Percentiles rank a stretch among this genome's conserved stretches.
Conservation (phyloP, 2,797 vertebrate species). For the Carapus acus region DNA sequence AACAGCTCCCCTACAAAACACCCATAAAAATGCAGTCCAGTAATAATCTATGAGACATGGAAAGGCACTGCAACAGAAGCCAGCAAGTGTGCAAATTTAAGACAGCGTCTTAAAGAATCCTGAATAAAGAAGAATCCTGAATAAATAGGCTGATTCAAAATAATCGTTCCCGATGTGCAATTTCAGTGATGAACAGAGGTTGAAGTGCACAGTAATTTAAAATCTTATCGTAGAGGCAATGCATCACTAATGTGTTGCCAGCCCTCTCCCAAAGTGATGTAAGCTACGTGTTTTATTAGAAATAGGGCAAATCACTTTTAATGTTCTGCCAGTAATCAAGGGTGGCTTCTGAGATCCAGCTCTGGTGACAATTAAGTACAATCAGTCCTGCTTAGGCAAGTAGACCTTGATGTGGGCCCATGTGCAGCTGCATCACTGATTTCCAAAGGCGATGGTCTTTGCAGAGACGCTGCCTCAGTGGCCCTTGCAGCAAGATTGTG, state of each 20-base stretch:
- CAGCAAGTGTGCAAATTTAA: slow-evolving; percentile 51
- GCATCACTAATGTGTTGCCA: slow-evolving; percentile 12
- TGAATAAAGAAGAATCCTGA: too few species aligned
- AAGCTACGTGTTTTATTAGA: slow-evolving; percentile 25
- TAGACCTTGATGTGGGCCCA: slow-evolving; percentile 54
- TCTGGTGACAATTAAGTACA: slow-evolving; percentile 57
- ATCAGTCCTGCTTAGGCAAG: slow-evolving; percentile 49
- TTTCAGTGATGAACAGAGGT: slow-evolving; percentile 32
- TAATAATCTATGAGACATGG: slow-evolving; percentile 27
- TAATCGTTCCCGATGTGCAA: slow-evolving; percentile 24
- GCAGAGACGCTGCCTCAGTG: slow-evolving; percentile 58
- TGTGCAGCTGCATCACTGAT: slow-evolving; percentile 53
- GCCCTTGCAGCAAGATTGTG: slow-evolving; percentile 44
- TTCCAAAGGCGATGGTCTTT: slow-evolving; percentile 36
- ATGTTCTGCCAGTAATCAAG: slow-evolving; percentile 41
- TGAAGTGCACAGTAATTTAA: slow-evolving; percentile 19
- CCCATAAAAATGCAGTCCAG: too few species aligned
- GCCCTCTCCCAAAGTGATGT: slow-evolving; percentile 23
- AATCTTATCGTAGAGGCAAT: slow-evolving; percentile 22
- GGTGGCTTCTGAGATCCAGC: slow-evolving; percentile 41
- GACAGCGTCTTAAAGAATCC: too few species aligned
- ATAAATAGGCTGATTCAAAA: slow-evolving; percentile 28
- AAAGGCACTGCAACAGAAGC: slow-evolving; percentile 32
- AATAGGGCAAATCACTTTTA: slow-evolving; percentile 37
- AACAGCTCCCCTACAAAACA: too few species aligned